Evolutionary conservation across 2,113 vertebrate species (phyloP).

Genomic region (Sakesphorus luctuosus): DNA sequence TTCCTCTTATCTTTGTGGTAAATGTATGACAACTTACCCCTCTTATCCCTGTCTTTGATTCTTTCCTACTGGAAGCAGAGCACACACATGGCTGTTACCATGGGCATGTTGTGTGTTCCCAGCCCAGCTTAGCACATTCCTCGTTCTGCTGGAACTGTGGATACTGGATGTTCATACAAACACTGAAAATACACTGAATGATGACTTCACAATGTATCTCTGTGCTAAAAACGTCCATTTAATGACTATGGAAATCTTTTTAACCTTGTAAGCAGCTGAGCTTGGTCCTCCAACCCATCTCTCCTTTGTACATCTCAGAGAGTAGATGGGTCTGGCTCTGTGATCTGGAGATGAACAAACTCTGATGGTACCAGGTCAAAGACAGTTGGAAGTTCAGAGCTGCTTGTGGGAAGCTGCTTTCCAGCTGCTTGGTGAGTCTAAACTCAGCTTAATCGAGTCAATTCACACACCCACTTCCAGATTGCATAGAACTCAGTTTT

Average conservation of each 20-base stretch:
- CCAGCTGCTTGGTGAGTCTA: neutral
- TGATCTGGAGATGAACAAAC: neutral
- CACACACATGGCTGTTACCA: neutral
- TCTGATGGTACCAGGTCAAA: neutral
- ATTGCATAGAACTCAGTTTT: neutral
- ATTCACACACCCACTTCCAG: neutral
- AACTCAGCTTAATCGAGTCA: neutral
- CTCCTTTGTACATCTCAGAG: neutral
- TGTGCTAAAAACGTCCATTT: neutral
- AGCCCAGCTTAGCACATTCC: neutral
- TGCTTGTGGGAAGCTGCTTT: neutral
- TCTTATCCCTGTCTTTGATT: neutral
- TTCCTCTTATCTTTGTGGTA: neutral
- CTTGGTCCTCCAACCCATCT: neutral
- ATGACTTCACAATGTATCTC: neutral
- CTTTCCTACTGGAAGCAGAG: neutral
- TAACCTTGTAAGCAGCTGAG: neutral
- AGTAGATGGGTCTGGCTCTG: neutral
- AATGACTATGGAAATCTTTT: neutral
- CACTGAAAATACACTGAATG: neutral
- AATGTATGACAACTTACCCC: neutral
- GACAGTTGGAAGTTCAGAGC: neutral
- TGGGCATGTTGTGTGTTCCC: neutral
- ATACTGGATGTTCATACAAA: neutral
- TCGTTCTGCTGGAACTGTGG: neutral